These are phyloP conservation scores for Strongylocentrotus purpuratus DNA, from an alignment of 35 echinoderm and acorn worm species.

Conservation along the genomic window DNA sequence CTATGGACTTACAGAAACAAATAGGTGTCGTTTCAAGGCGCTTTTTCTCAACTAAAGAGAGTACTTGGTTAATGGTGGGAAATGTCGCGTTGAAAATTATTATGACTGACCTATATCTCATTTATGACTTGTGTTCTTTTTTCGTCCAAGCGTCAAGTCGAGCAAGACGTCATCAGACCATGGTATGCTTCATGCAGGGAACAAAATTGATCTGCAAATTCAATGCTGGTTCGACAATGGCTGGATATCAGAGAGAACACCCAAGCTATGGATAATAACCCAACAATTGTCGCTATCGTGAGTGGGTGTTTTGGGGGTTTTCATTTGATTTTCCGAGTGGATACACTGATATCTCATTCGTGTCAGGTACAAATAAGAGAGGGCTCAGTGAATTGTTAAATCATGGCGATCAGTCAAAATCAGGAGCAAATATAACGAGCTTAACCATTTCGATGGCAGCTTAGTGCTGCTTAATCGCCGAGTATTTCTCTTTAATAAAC, in stretches of 20 bases:
- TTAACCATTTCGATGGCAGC: not conserved
- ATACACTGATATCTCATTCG: not conserved
- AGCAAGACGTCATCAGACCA: not conserved
- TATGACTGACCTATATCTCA: conserved; percentile 11
- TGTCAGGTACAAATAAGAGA: not conserved
- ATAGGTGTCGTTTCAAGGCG: not conserved
- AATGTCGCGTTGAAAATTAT: not conserved
- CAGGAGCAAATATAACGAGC: not conserved
- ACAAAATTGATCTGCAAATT: not conserved
- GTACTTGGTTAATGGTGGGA: not conserved
- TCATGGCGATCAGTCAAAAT: not conserved
- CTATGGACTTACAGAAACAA: not conserved
- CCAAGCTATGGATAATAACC: not conserved
- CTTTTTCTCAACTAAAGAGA: not conserved
- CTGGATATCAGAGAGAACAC: not conserved
- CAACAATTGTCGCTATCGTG: not conserved
- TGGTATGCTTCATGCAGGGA: not conserved
- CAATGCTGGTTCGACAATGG: not conserved
- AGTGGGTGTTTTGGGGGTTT: not conserved
- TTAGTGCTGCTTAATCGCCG: not conserved
- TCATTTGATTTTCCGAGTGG: not conserved
- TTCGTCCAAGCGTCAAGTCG: not conserved
- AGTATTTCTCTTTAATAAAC: not conserved
- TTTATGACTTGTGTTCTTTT: not conserved
- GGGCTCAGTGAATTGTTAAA: not conserved